Percentiles rank a stretch among this genome's conserved stretches.
phyloP scores from a whole-genome alignment of 2,797 vertebrate species.

The Micromesistius poutassou region DNA sequence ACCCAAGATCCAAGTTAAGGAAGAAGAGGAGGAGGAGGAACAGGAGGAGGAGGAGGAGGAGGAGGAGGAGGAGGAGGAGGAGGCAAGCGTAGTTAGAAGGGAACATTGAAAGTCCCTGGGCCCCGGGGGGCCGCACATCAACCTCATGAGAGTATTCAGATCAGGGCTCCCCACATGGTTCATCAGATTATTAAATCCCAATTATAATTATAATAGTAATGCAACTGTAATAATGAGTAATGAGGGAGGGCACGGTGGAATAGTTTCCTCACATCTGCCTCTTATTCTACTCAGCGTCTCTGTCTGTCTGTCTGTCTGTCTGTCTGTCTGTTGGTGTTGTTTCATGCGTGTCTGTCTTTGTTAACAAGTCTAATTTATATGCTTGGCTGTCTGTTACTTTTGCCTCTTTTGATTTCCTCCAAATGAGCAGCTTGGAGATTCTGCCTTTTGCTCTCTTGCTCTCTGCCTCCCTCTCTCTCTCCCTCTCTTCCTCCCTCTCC shows the following conservation, averaged over 20 bases:
- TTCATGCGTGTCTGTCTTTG: background rate
- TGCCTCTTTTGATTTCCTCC: background rate
- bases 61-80: too few relatives aligned
- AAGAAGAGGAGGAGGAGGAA: too few relatives aligned
- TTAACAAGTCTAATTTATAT: background rate
- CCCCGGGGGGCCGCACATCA: background rate
- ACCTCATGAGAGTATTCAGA: background rate
- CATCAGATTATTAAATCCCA: background rate
- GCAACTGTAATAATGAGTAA: background rate
- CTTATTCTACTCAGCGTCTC: background rate
- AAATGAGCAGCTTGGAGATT: background rate
- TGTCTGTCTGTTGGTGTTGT: background rate
- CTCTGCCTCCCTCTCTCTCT: background rate
- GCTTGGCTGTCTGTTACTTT: background rate
- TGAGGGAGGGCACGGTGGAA: background rate
- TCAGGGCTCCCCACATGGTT: background rate
- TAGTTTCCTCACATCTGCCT: conserved; percentile 4
- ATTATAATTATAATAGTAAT: background rate
- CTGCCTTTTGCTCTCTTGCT: background rate
- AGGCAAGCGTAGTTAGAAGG: too few relatives aligned
- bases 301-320: conserved; percentile 7
- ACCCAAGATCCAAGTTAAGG: background rate
- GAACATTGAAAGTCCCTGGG: background rate
- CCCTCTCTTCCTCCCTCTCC: background rate
- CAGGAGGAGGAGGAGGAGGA: too few relatives aligned